phyloP scores from a whole-genome alignment of 2,797 vertebrate species.

The Forpus xanthops region DNA sequence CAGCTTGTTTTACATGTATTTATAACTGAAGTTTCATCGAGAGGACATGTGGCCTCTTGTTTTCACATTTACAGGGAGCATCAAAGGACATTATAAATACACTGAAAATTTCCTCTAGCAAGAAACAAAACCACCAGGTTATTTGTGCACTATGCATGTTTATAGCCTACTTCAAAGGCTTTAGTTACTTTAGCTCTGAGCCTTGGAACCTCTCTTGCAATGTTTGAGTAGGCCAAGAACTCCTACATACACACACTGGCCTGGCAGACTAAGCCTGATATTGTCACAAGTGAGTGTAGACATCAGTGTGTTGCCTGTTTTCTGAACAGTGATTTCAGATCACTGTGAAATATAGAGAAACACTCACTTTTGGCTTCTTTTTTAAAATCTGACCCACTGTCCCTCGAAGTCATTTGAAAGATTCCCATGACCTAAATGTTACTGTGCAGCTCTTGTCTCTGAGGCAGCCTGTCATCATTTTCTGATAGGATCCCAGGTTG shows the following conservation, averaged over 20 bases:
- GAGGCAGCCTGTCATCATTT: neutral
- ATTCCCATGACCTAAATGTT: conserved; percentile 28
- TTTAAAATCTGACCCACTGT: neutral
- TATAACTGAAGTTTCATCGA: conserved; percentile 59
- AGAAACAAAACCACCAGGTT: conserved; percentile 34
- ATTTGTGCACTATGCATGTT: conserved; percentile 45
- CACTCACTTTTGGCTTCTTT: neutral
- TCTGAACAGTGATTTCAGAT: neutral
- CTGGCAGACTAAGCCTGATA: neutral
- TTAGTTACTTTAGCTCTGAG: conserved; percentile 23
- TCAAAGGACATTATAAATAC: conserved; percentile 68
- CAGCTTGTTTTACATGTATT: conserved; percentile 50
- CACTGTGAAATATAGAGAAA: neutral
- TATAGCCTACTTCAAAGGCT: conserved; percentile 58
- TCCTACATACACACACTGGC: neutral
- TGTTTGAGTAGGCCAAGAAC: neutral
- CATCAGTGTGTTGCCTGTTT: neutral
- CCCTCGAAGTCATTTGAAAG: neutral
- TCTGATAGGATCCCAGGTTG: neutral
- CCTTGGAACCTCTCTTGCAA: neutral
- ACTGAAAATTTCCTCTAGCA: conserved; percentile 55
- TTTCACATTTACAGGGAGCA: conserved; percentile 52
- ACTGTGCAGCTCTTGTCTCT: neutral
- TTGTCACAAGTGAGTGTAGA: neutral
- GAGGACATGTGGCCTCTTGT: conserved; percentile 63